phyloP scores from a whole-genome alignment of 2,888 invertebrate species.

The Caenorhabditis zanzibari region DNA sequence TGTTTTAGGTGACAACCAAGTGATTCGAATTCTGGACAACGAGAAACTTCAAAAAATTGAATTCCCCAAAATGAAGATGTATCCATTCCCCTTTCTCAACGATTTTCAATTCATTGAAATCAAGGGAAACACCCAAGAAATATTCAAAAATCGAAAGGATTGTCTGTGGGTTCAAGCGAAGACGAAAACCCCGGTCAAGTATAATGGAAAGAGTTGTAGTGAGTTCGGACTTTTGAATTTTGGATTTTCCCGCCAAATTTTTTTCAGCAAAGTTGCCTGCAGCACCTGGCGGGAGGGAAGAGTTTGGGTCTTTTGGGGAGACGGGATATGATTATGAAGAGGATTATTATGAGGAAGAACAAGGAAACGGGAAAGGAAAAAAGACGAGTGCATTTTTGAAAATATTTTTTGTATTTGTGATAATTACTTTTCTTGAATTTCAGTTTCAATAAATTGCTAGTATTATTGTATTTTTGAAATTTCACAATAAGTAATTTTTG shows the following conservation, averaged over 20 bases:
- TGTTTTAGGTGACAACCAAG: not conserved
- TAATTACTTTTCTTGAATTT: too few species aligned
- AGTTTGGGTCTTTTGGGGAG: not conserved
- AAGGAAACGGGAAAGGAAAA: too few species aligned
- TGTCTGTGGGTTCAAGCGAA: not conserved
- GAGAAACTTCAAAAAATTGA: not conserved
- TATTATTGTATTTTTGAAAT: too few species aligned
- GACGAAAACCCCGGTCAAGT: not conserved
- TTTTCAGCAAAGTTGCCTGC: not conserved
- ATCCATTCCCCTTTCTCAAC: not conserved
- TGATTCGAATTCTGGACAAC: not conserved
- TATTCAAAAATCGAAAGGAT: slow-evolving; percentile 6
- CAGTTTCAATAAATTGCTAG: too few species aligned
- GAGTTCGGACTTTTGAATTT: not conserved
- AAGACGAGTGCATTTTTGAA: too few species aligned
- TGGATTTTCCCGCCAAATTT: too few species aligned
- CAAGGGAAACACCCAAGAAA: not conserved
- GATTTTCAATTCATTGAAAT: not conserved
- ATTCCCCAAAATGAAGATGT: not conserved
- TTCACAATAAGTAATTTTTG: too few species aligned
- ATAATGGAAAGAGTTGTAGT: slow-evolving; percentile 13
- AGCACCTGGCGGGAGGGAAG: not conserved
- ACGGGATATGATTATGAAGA: too few species aligned
- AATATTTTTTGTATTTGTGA: too few species aligned
- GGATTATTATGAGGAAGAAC: too few species aligned